Evolutionary conservation across 1,140 invertebrate genomes (phyloP).

Genomic region (Dreissena rostriformis): DNA sequence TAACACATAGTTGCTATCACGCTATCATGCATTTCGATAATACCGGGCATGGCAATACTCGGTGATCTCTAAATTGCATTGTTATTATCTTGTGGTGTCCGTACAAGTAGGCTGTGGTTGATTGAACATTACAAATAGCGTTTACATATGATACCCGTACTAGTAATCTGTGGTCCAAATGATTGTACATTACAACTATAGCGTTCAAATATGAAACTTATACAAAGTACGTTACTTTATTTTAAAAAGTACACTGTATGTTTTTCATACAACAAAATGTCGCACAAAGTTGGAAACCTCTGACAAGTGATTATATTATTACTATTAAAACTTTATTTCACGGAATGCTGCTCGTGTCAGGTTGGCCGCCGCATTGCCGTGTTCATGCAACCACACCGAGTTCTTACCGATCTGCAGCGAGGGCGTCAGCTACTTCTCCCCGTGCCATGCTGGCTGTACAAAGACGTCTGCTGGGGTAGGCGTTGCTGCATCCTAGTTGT

Average conservation of each 20-base stretch:
- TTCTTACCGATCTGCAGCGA: slow-evolving; percentile 66
- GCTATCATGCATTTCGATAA: too few species aligned
- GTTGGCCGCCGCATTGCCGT: slow-evolving; percentile 1
- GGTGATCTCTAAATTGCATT: background rate
- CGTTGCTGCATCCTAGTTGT: too few species aligned
- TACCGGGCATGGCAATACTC: too few species aligned
- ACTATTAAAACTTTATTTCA: background rate
- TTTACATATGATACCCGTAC: background rate
- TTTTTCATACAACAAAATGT: too few species aligned
- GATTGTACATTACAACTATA: background rate
- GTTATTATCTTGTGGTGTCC: background rate
- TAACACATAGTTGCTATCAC: too few species aligned
- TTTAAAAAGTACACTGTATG: too few species aligned
- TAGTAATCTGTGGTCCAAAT: background rate
- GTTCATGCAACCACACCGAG: slow-evolving; percentile 53
- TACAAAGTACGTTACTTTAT: too few species aligned
- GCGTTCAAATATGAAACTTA: background rate
- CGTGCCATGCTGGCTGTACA: slow-evolving; percentile 66
- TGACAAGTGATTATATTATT: background rate
- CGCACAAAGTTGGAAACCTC: too few species aligned
- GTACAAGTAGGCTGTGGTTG: background rate
- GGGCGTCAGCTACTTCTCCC: slow-evolving; percentile 63
- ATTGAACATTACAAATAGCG: background rate
- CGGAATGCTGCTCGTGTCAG: background rate
- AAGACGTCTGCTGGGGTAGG: background rate